phyloP scores from a whole-genome alignment of 2,888 invertebrate species.

The Nectonema munidae region DNA sequence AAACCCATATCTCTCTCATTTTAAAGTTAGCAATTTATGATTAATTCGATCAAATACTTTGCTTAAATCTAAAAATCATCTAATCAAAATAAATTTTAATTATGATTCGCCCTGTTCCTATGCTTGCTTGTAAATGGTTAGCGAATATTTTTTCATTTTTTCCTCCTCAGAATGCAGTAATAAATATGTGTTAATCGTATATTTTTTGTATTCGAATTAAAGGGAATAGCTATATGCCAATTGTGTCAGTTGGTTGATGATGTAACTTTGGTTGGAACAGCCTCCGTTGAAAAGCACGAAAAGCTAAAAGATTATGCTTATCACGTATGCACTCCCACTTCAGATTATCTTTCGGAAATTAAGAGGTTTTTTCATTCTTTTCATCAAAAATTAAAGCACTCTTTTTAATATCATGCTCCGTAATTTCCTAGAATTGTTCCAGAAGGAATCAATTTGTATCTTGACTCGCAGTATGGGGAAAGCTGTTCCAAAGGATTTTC shows the following conservation, averaged over 20 bases:
- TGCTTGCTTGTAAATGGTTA: no score
- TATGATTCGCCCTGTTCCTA: no score
- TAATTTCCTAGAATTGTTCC: conserved; percentile 22
- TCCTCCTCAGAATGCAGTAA: no score
- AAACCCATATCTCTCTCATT: no score
- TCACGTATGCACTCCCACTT: conserved; percentile 42
- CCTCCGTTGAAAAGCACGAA: conserved; percentile 50
- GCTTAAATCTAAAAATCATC: no score
- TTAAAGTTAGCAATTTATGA: no score
- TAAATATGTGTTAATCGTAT: not conserved
- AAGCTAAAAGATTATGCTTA: conserved; percentile 39
- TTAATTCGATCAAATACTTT: no score
- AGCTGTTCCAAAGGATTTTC: conserved; percentile 51
- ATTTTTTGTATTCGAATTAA: conserved; percentile 19
- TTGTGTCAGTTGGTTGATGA: conserved; percentile 43
- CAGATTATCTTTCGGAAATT: conserved; percentile 48
- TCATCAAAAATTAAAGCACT: not conserved
- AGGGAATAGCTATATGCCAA: conserved; percentile 55
- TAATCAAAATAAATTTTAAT: no score
- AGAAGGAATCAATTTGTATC: conserved; percentile 43
- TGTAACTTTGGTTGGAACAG: conserved; percentile 48
- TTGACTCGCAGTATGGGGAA: conserved; percentile 57
- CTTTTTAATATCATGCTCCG: no score
- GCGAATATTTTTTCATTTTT: no score
- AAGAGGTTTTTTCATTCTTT: conserved; percentile 31